Conservation (phyloP, 2,888 invertebrate genomes). For the Gisinianus flammeolus region DNA sequence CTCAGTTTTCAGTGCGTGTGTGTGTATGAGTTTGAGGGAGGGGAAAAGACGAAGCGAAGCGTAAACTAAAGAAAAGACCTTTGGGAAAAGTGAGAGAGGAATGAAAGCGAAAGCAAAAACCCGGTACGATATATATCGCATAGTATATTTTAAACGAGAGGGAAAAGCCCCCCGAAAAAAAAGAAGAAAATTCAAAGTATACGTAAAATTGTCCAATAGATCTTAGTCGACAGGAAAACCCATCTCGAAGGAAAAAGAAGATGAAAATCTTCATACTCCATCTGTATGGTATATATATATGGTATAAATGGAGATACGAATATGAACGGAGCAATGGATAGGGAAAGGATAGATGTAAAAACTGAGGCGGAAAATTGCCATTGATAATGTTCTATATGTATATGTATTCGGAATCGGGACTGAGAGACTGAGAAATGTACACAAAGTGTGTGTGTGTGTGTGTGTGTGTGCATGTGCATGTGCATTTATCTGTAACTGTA, state of each 20-base stretch:
- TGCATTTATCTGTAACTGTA: not conserved
- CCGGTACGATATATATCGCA: not conserved
- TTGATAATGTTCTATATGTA: slow-evolving; percentile 24
- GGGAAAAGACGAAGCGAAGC: slow-evolving; percentile 17
- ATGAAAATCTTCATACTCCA: slow-evolving; percentile 24
- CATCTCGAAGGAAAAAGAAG: slow-evolving; percentile 24
- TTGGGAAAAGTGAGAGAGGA: slow-evolving; percentile 7
- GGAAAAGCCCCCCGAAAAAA: not conserved
- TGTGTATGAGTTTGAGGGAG: not conserved
- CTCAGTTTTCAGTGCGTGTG: not conserved
- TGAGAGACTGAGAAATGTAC: too few species aligned
- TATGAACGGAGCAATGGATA: not conserved
- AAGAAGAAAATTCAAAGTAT: slow-evolving; percentile 3
- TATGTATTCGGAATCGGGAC: too few species aligned
- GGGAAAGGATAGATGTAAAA: slow-evolving; percentile 20
- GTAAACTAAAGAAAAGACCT: slow-evolving; percentile 30
- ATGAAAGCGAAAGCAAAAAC: not conserved
- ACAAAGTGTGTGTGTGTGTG: too few species aligned
- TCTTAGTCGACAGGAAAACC: slow-evolving; percentile 27
- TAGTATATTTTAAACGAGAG: not conserved
- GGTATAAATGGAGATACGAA: not conserved
- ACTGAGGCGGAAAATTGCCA: slow-evolving; percentile 41
- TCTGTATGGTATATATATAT: not conserved
- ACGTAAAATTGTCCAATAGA: slow-evolving; percentile 20
- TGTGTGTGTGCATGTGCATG: not conserved